Conservation (phyloP, 2,113 vertebrate genomes). For the Neolamprologus modestus region DNA sequence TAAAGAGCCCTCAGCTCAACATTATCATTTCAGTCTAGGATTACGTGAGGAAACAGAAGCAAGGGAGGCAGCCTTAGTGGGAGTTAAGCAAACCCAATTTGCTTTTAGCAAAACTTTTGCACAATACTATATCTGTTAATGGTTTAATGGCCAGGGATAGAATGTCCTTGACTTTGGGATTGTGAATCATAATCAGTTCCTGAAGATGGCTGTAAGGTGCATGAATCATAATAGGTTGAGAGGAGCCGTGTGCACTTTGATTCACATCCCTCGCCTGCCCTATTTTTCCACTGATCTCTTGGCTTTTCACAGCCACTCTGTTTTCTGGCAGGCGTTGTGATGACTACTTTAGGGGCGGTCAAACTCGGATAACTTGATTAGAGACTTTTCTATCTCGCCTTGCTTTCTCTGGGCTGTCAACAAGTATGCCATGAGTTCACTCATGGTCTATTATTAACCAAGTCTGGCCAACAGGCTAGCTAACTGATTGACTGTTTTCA, state of each 20-base stretch:
- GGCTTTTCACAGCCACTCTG: constrained; percentile 9
- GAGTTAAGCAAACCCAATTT: neutral
- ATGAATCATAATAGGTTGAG: constrained; percentile 13
- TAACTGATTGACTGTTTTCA: constrained; percentile 13
- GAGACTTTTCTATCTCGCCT: neutral
- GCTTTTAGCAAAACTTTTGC: neutral
- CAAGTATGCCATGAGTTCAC: constrained; percentile 18
- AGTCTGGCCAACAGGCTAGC: neutral
- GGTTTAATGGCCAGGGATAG: constrained; percentile 18
- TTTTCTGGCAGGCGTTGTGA: constrained; percentile 7
- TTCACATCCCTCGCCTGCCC: neutral
- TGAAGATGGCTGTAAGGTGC: neutral
- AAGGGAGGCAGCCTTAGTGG: neutral
- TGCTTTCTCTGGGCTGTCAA: constrained; percentile 17
- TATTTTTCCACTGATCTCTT: constrained; percentile 18
- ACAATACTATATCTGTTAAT: neutral
- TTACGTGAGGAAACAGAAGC: neutral
- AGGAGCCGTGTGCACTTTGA: constrained; percentile 1
- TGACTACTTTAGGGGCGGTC: constrained; percentile 35
- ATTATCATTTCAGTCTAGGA: neutral
- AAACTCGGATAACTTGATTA: constrained; percentile 45
- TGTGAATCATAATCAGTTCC: constrained; percentile 34
- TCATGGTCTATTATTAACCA: constrained; percentile 19
- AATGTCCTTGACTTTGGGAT: constrained; percentile 6
- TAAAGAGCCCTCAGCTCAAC: neutral